Percentiles rank a stretch among this genome's conserved stretches.
Evolutionary conservation across 2,113 vertebrate genomes (phyloP).

Genomic region (Eurypyga helias): DNA sequence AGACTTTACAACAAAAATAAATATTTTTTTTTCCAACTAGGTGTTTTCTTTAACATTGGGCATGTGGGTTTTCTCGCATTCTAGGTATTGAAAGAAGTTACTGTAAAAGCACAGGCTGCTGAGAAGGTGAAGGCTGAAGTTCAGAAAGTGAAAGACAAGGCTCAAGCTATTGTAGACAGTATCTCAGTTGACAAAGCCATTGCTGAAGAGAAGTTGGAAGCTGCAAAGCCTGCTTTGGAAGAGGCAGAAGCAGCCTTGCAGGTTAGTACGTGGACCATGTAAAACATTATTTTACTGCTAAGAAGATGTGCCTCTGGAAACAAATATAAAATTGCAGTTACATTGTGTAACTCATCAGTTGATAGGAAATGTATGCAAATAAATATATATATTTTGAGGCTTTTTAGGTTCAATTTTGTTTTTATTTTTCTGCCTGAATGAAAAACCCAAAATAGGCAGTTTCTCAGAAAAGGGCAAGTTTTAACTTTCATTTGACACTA

Average conservation of each 20-base stretch:
- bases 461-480: neutral
- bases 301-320: neutral
- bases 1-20: neutral
- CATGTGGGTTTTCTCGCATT: neutral
- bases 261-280: conserved; percentile 64
- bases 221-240: conserved; percentile 89
- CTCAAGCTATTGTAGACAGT: conserved; percentile 91
- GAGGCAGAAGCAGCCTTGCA: conserved; percentile 92
- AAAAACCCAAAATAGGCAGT: neutral
- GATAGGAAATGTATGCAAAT: neutral
- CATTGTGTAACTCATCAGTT: neutral
- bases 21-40: neutral
- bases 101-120: conserved; percentile 91
- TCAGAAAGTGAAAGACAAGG: conserved; percentile 97
- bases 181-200: conserved; percentile 92
- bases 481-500: neutral
- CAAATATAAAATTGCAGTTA: neutral
- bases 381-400: neutral
- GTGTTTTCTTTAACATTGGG: neutral
- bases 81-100: conserved; percentile 95
- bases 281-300: neutral
- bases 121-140: conserved; percentile 93
- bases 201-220: conserved; percentile 90
- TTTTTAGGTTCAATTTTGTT: neutral
- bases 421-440: neutral